A percentile compares a stretch with the other conserved stretches of the same genome.
Conservation (phyloP, 2,888 invertebrate species). For the Trissolcus japonicus region DNA sequence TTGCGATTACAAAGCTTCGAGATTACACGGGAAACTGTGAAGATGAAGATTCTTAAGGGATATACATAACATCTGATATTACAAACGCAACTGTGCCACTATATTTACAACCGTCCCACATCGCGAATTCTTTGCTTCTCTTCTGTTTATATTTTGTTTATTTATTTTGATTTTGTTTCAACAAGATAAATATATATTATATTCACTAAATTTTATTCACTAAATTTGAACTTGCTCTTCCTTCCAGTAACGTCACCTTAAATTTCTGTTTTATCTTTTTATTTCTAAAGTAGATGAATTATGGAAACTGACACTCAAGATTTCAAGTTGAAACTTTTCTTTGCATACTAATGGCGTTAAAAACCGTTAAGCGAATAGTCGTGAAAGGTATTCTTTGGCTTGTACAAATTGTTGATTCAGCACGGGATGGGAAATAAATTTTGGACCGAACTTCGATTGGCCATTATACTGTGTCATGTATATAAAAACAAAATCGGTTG, state of each 20-base stretch:
- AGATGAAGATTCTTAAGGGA: slow-evolving; percentile 42
- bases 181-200: too few relatives aligned
- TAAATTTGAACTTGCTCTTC: not conserved
- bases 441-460: not conserved
- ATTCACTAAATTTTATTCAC: too few relatives aligned
- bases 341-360: slow-evolving; percentile 21
- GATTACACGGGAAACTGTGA: slow-evolving; percentile 34
- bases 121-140: slow-evolving; percentile 29
- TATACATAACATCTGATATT: slow-evolving; percentile 50
- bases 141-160: not conserved
- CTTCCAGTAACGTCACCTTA: not conserved
- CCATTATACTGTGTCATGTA: too few relatives aligned
- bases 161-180: too few relatives aligned
- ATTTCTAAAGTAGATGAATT: too few relatives aligned
- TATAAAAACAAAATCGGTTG: too few relatives aligned
- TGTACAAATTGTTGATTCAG: slow-evolving; percentile 28
- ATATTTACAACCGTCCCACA: slow-evolving; percentile 33
- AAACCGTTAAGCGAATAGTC: slow-evolving; percentile 32
- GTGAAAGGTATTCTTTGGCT: slow-evolving; percentile 16
- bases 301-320: slow-evolving; percentile 2
- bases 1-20: slow-evolving; percentile 19
- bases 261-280: too few relatives aligned
- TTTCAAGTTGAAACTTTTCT: slow-evolving; percentile 7
- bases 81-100: slow-evolving; percentile 35
- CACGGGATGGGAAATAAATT: slow-evolving; percentile 4